Conservation (phyloP, 53 echinoderm and acorn worm species). For the Apostichopus leukothele region DNA sequence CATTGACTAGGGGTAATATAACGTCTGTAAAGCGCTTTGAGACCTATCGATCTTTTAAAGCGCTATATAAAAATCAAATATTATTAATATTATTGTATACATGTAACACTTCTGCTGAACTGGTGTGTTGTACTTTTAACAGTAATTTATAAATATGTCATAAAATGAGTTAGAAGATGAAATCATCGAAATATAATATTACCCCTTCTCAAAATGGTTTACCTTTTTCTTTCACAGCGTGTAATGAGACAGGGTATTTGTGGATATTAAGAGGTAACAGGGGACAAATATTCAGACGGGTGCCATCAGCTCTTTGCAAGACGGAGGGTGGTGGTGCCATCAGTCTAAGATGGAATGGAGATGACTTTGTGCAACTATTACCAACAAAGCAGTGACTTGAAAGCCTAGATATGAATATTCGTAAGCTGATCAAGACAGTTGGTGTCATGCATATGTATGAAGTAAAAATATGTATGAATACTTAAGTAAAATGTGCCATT, state of each 20-base stretch:
- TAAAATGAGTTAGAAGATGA: no score
- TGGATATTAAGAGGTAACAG: background rate
- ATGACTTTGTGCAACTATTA: background rate
- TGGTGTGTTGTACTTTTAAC: no score
- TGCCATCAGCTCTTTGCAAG: background rate
- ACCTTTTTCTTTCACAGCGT: background rate
- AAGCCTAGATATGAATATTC: background rate
- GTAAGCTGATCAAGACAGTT: background rate
- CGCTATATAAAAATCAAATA: no score
- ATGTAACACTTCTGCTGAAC: no score
- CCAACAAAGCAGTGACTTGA: background rate
- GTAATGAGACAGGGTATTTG: background rate
- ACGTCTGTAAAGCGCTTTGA: no score
- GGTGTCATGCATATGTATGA: background rate
- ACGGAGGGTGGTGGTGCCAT: background rate
- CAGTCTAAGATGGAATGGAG: background rate
- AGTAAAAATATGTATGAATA: background rate
- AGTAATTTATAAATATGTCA: no score
- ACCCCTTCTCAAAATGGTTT: no score
- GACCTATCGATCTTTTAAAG: no score
- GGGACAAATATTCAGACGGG: background rate
- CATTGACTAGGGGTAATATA: no score
- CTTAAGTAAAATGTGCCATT: background rate
- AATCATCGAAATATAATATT: no score
- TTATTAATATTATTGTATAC: no score